Evolutionary conservation across 2,888 invertebrate species (phyloP).

Genomic region (Chalcis sispes): DNA sequence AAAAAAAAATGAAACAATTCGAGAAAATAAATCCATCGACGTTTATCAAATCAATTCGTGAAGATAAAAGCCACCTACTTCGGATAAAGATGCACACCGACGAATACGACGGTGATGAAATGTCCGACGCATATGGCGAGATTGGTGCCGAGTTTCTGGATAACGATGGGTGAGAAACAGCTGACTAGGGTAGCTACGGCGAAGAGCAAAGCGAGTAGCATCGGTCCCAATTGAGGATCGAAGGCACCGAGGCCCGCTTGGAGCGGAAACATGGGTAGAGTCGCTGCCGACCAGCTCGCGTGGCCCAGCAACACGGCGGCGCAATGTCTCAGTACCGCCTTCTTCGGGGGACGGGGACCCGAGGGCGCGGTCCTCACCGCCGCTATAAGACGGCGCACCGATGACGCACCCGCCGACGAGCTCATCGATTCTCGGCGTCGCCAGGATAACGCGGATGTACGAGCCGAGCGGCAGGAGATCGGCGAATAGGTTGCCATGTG

Average conservation of each 20-base stretch:
- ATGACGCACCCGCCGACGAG: conserved; percentile 80
- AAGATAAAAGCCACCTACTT: too few species aligned
- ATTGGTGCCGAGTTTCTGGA: conserved; percentile 78
- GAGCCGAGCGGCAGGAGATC: conserved; percentile 77
- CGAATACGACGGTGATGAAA: conserved; percentile 69
- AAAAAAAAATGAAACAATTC: too few species aligned
- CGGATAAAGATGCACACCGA: conserved; percentile 70
- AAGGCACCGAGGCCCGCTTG: conserved; percentile 76
- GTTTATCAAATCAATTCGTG: too few species aligned
- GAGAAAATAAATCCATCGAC: too few species aligned
- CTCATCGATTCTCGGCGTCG: conserved; percentile 77
- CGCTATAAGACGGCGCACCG: conserved; percentile 85
- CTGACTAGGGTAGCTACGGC: conserved; percentile 68
- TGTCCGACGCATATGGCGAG: conserved; percentile 73
- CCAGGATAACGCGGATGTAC: conserved; percentile 76
- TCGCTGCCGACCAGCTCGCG: conserved; percentile 81
- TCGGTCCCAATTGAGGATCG: conserved; percentile 76
- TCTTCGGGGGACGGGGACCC: conserved; percentile 71
- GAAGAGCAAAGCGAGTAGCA: conserved; percentile 71
- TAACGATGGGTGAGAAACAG: conserved; percentile 77
- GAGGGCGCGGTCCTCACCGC: conserved; percentile 72
- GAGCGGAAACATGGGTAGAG: conserved; percentile 80
- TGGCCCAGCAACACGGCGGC: conserved; percentile 78
- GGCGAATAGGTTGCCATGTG: conserved; percentile 80
- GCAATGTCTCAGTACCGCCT: conserved; percentile 72